A percentile compares a stretch with the other conserved stretches of the same genome.
These are phyloP conservation scores for Camarhynchus parvulus DNA, from an alignment of 2,113 vertebrate genomes.

Conservation along the genomic window DNA sequence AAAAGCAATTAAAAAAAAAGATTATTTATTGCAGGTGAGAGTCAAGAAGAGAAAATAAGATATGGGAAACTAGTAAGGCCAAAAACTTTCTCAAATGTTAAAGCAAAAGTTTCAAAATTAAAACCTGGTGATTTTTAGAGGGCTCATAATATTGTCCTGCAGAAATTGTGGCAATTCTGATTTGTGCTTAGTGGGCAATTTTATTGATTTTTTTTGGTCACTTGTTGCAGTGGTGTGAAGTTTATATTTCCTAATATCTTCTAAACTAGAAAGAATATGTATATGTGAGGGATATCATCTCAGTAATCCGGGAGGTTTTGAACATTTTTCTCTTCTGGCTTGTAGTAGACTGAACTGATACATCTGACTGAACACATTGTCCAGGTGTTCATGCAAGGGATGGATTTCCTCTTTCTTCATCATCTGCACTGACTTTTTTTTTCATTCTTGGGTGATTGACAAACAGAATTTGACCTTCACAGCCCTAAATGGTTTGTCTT, in stretches of 20 bases:
- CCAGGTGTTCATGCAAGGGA: neutral
- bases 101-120: neutral
- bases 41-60: neutral
- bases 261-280: neutral
- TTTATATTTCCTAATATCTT: neutral
- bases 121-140: neutral
- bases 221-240: neutral
- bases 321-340: neutral
- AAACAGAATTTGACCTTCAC: neutral
- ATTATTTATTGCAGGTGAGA: neutral
- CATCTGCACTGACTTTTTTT: neutral
- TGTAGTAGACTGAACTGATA: neutral
- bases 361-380: neutral
- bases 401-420: neutral
- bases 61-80: neutral
- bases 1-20: neutral
- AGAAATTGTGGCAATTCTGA: neutral
- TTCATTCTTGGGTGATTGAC: neutral
- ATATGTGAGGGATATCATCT: neutral
- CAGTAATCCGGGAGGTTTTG: neutral
- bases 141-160: neutral
- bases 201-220: neutral
- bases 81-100: neutral
- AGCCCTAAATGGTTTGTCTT: slow-evolving; percentile 2
- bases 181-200: neutral